Evolutionary conservation across 2,113 vertebrate genomes (phyloP), one percentile per base, ranked within the genome.

Genomic region (Xiphorhynchus elegans): DNA sequence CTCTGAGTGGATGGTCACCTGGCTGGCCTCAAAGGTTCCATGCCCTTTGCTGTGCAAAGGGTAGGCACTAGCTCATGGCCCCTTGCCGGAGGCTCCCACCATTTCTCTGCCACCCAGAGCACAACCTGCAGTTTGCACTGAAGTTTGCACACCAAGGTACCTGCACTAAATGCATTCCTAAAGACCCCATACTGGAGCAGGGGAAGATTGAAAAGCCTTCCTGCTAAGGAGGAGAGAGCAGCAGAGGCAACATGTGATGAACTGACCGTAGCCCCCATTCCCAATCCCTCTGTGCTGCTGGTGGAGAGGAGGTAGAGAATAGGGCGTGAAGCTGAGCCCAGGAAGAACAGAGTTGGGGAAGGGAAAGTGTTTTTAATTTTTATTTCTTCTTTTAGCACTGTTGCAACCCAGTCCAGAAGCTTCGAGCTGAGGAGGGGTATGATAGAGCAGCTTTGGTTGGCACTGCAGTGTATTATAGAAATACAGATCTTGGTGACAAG

Each of bases 331-430:
- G 39, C 1, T 52, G 28, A 79, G 11, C 11, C 19, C 37, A 37
- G n/a, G 20, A 40, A 66, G 11, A 66, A 50, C 0, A 0, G 14
- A 73, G 4, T 1, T 6, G 6, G 39, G 24, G 9, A 14, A 5
- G 6, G 2, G 21, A 53, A 73, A n/a, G 2, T 23, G 13, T 7
- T 73, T 58, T n/a, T 46, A 46, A 10, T 17, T 64, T 90, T 39
- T 39, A 39, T 40, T 73, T 67, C 20, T 67, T 7, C 19, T 29
- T 53, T 21, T 31, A 46, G 8, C 19, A 20, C 18, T 46, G 46
- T 46, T 47, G 23, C 47, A 10, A 47, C 47, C 47, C 20, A 6
- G 47, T 47, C 47, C 47, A 47, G 47, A 47, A 47, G 21, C 47
- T 47, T 21, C 47, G 23, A 47, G 47, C 11, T 69, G 35, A 56